Evolutionary conservation across 2,888 invertebrate species (phyloP).

Genomic region (Tribolium freemani): DNA sequence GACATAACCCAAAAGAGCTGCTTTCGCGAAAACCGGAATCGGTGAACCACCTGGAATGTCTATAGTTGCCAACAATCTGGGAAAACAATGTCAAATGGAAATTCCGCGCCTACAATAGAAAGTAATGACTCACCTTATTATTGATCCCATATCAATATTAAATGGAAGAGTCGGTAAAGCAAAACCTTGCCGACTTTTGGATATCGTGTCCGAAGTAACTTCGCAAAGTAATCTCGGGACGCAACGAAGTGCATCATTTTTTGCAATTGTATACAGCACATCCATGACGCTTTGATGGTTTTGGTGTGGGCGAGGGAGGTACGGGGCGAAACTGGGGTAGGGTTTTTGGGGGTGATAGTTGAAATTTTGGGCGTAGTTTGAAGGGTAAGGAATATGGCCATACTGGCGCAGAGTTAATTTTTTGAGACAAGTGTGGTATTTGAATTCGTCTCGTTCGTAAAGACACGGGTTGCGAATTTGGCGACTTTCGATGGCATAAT

Average conservation of each 20-base stretch:
- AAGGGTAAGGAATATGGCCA: constrained; percentile 34
- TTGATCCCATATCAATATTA: constrained; percentile 70
- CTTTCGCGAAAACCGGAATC: constrained; percentile 80
- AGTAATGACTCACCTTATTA: constrained; percentile 72
- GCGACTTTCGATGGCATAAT: constrained; percentile 47
- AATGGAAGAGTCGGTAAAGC: constrained; percentile 58
- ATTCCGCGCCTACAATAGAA: constrained; percentile 12
- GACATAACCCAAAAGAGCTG: constrained; percentile 81
- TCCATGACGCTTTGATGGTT: constrained; percentile 58
- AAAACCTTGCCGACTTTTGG: constrained; percentile 55
- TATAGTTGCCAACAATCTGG: constrained; percentile 74
- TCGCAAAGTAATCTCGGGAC: constrained; percentile 86
- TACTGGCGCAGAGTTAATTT: constrained; percentile 28
- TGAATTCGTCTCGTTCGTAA: constrained; percentile 20
- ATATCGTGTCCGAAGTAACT: constrained; percentile 74
- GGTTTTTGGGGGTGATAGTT: constrained; percentile 27
- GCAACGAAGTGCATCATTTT: constrained; percentile 84
- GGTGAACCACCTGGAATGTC: constrained; percentile 74
- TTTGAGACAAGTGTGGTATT: constrained; percentile 2
- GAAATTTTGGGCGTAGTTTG: constrained; percentile 36
- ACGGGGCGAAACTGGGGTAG: background rate
- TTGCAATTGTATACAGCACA: constrained; percentile 74
- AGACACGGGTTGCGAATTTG: constrained; percentile 38
- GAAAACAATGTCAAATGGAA: constrained; percentile 43
- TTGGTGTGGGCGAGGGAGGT: background rate